Evolutionary conservation across 2,888 invertebrate genomes (phyloP).

Genomic region (Harmothoe impar): DNA sequence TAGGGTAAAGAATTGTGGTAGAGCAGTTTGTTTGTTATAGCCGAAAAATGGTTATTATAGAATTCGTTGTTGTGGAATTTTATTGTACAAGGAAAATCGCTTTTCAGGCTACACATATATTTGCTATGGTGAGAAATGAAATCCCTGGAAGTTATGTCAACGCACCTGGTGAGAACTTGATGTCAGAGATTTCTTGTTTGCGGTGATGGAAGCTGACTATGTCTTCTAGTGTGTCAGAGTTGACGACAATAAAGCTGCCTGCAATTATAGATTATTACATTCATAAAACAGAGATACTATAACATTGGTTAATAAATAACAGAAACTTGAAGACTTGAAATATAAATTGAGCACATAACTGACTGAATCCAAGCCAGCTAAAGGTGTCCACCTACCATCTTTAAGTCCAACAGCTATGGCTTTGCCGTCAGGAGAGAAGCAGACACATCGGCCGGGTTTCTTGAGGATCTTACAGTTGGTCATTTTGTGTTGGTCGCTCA

Average conservation of each 20-base stretch:
- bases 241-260: constrained; percentile 83
- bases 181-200: constrained; percentile 83
- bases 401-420: constrained; percentile 83
- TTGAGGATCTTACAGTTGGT: constrained; percentile 80
- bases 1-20: too few species aligned
- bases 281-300: too few species aligned
- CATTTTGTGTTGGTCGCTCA: constrained; percentile 76
- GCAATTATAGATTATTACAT: constrained; percentile 62
- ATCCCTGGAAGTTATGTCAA: not conserved
- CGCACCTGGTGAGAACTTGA: constrained; percentile 83
- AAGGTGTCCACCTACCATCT: constrained; percentile 79
- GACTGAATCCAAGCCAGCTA: too few species aligned
- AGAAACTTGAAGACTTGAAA: too few species aligned
- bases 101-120: too few species aligned
- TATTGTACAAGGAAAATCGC: too few species aligned
- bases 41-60: too few species aligned
- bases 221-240: constrained; percentile 82
- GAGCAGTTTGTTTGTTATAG: too few species aligned
- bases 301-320: too few species aligned
- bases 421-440: constrained; percentile 83
- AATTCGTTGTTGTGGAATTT: too few species aligned
- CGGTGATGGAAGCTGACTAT: constrained; percentile 83
- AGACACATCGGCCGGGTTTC: constrained; percentile 81
- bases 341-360: too few species aligned
- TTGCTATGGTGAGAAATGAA: too few species aligned